phyloP scores from a whole-genome alignment of 2,797 vertebrate species.

The Fistularia commersonii region DNA sequence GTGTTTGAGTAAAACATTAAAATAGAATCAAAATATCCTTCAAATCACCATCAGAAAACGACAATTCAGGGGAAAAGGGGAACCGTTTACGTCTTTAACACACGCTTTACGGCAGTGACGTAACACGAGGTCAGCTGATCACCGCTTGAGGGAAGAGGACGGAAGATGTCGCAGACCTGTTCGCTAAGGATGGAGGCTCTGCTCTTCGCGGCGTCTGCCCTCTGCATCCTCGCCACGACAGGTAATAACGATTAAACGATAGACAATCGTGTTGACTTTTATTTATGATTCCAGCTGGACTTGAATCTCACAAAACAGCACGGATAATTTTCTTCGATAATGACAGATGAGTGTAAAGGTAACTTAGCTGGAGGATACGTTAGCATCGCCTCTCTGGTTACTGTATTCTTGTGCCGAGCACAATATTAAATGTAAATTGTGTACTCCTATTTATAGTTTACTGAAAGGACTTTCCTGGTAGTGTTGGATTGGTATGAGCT shows the following conservation, averaged over 20 bases:
- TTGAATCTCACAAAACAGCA: too few species aligned
- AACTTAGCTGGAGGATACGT: conserved; percentile 2
- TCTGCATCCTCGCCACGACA: conserved; percentile 17
- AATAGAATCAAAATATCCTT: too few species aligned
- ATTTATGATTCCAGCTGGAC: accelerated
- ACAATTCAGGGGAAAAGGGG: not conserved
- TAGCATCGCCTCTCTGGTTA: conserved; percentile 17
- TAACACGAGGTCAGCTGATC: conserved; percentile 62
- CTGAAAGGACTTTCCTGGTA: too few species aligned
- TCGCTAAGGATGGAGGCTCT: conserved; percentile 50
- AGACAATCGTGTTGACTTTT: not conserved
- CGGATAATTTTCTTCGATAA: not conserved
- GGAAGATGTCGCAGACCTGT: conserved; percentile 51
- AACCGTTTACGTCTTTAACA: not conserved
- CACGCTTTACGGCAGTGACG: not conserved
- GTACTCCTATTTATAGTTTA: too few species aligned
- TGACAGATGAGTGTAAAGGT: not conserved
- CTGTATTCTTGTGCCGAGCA: not conserved
- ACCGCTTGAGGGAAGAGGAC: conserved; percentile 29
- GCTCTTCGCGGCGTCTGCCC: conserved; percentile 25
- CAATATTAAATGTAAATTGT: not conserved
- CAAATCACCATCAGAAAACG: too few species aligned
- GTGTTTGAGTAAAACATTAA: too few species aligned
- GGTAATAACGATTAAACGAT: conserved; percentile 41
- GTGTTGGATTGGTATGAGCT: too few species aligned